Evolutionary conservation across 2,113 vertebrate genomes (phyloP), one percentile per base, ranked within the genome.

Genomic region (Gymnocephalus cernua): DNA sequence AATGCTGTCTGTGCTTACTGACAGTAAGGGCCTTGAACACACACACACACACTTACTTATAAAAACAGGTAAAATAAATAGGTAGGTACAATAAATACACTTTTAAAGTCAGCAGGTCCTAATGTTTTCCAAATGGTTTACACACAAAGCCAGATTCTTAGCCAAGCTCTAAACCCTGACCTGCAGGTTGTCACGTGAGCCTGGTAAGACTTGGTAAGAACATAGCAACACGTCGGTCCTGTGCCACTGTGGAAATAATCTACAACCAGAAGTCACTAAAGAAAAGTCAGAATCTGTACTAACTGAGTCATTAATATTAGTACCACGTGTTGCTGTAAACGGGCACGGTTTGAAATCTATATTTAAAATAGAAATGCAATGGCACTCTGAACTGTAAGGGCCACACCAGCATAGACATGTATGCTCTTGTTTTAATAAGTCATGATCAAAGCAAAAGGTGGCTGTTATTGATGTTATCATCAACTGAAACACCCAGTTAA

Each of bases 181-280:
- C 80, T 81, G 70, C 76, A 67, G 51, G 79, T 11, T 41, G 75
- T 90, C 91, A 84, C 84, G 88, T 79, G 87, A 89, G 48, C 65
- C 38, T 14, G 44, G 35, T 57, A 85, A 85, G 79, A 89, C 90
- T 88, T 86, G 87, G 79, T 77, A 88, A 80, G n/a, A 87, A 89
- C 87, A 88, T 61, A 62, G 81, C 82, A 83, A 62, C 86, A 81
- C 77, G 66, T 83, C 77, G 74, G 59, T 79, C 71, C 54, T 72
- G 76, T 67, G 62, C 68, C 53, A 29, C 70, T 32, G 59, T 58
- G 69, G 51, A 73, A 80, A 73, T 67, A 12, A 80, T 68, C 15
- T 18, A 73, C 66, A 77, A 50, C 23, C 54, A 69, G 12, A 47
- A 23, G 14, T 74, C 23, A 77, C 18, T 16, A 12, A 18, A 6